Base-by-base conservation (phyloP, 2,113 vertebrate genomes). In the Sturnira hondurensis region DNA sequence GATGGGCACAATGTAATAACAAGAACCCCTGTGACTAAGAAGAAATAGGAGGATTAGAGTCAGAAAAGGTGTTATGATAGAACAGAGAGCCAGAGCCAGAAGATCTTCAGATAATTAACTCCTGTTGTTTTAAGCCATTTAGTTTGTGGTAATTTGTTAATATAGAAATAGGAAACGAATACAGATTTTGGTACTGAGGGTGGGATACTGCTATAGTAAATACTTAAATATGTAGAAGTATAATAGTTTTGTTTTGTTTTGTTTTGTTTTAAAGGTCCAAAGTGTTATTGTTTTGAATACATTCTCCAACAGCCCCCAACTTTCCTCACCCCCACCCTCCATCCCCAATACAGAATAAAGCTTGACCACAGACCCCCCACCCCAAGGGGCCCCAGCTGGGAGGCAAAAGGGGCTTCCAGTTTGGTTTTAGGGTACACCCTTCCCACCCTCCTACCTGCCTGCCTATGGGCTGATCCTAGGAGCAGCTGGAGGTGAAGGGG, bases 201-300 rank as follows among this genome's bases (percentile, higher is more conserved):
- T 45, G 2, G 63, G 13, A 0, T 36, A 15, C n/a, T 77, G 1
- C 33, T 93, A 7, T 19, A 50, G 31, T 4, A 87, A 77, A n/a
- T 36, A 38, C 7, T 33, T 67, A 93, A 84, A 68, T 74, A 88
- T 76, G 16, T 4, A 61, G n/a, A 63, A 71, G 56, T 19, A 63
- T 13, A 31, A n/a, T n/a, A n/a, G n/a, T n/a, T n/a, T n/a, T n/a
- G n/a, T n/a, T n/a, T n/a, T n/a, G n/a, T n/a, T n/a, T n/a, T n/a
- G n/a, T n/a, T n/a, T n/a, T n/a, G n/a, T n/a, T n/a, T n/a, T n/a
- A 96, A 97, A 97, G 91, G 83, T 96, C 97, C 95, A 94, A 98
- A 97, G 93, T 97, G 97, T 98, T 98, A 98, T 98, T 98, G 88
- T 97, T 95, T 96, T 73, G 81, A 96, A 95, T 98, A 97, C 97